phyloP scores from a whole-genome alignment of 1,140 invertebrate species.

The Sycophila sp. region DNA sequence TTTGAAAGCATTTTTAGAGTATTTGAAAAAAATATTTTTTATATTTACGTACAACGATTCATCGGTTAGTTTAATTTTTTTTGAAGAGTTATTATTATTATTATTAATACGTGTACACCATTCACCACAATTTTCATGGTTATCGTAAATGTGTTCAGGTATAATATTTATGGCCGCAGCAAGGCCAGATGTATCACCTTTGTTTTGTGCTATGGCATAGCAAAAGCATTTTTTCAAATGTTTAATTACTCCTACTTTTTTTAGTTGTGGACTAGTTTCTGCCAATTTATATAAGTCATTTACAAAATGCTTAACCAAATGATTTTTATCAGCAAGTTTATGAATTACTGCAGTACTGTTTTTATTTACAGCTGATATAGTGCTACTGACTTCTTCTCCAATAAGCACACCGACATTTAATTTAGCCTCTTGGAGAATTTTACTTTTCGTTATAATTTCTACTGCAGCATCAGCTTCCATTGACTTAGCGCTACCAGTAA shows the following conservation, averaged over 20 bases:
- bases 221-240: not conserved
- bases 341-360: not conserved
- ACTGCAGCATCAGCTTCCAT: conserved; percentile 23
- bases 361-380: not conserved
- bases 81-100: conserved; percentile 9
- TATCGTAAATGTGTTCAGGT: conserved; percentile 38
- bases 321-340: not conserved
- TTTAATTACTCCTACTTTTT: not conserved
- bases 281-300: not conserved
- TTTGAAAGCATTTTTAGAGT: conserved; percentile 29
- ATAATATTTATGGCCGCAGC: no score
- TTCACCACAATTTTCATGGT: conserved; percentile 34
- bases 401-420: conserved; percentile 11
- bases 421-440: conserved; percentile 7
- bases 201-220: not conserved
- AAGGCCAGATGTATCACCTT: not conserved
- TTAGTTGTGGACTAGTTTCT: not conserved
- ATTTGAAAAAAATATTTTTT: conserved; percentile 30
- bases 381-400: conserved; percentile 20
- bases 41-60: conserved; percentile 19
- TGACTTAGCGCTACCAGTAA: conserved; percentile 24
- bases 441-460: conserved; percentile 15
- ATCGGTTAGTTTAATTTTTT: conserved; percentile 24
- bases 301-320: no score
- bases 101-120: conserved; percentile 40